Conservation (phyloP, 2,797 vertebrate genomes). For the Nasua narica region DNA sequence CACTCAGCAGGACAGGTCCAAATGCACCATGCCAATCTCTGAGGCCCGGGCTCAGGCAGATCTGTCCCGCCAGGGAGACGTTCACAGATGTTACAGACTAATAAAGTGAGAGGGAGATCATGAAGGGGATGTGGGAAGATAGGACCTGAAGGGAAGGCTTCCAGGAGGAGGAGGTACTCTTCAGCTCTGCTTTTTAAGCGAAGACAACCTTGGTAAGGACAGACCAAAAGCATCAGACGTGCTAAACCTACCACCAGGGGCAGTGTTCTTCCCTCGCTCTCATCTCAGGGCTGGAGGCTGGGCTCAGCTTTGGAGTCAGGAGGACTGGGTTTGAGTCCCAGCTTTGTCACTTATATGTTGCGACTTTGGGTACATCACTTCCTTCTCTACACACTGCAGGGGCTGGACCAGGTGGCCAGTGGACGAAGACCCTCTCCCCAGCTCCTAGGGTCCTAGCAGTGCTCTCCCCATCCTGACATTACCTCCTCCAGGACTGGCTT, state of each 20-base stretch:
- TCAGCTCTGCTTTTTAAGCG: neutral
- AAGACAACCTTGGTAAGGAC: neutral
- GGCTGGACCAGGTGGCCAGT: neutral
- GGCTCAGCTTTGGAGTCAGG: neutral
- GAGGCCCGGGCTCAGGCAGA: neutral
- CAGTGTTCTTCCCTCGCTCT: neutral
- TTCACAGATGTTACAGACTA: neutral
- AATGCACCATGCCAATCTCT: neutral
- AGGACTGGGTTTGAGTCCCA: neutral
- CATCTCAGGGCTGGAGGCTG: neutral
- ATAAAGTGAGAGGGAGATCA: neutral
- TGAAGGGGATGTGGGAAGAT: rapidly evolving
- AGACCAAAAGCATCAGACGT: neutral
- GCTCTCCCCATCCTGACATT: neutral
- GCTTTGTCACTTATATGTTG: neutral
- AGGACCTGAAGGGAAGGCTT: neutral
- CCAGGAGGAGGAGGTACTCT: neutral
- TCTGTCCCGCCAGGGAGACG: neutral
- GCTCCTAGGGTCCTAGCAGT: neutral
- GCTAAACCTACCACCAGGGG: neutral
- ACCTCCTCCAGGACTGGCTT: neutral
- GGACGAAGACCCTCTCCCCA: neutral
- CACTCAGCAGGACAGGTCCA: neutral
- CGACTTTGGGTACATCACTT: neutral
- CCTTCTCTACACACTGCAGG: neutral